These are phyloP conservation scores for Hydroisotoma schaefferi DNA, from an alignment of 2,888 invertebrate genomes.

Conservation along the genomic window DNA sequence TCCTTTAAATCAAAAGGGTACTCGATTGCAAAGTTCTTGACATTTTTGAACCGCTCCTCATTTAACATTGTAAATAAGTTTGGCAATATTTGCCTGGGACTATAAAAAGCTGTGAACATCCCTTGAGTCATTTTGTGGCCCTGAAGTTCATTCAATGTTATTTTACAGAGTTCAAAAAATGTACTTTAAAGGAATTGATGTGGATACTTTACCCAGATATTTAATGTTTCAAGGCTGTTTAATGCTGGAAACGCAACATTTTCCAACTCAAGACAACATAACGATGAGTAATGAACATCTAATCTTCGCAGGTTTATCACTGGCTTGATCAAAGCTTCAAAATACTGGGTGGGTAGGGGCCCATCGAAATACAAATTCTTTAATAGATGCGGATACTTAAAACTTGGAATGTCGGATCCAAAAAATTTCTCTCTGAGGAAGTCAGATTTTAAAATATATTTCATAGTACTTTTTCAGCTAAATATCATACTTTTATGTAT, in stretches of 20 bases:
- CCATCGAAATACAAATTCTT: constrained; percentile 27
- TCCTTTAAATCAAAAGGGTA: constrained; percentile 25
- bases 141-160: too few relatives aligned
- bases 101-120: constrained; percentile 16
- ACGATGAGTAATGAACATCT: constrained; percentile 23
- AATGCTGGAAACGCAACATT: background rate
- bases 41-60: constrained; percentile 10
- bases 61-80: constrained; percentile 15
- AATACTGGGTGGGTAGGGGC: constrained; percentile 18
- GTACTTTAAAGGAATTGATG: too few relatives aligned
- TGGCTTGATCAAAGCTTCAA: constrained; percentile 14
- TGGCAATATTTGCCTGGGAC: background rate
- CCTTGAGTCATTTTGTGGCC: constrained; percentile 26
- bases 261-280: constrained; percentile 5
- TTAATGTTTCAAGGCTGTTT: constrained; percentile 2
- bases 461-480: background rate
- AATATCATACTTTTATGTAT: background rate
- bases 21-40: constrained; percentile 17
- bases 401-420: constrained; percentile 12
- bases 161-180: too few relatives aligned
- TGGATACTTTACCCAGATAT: constrained; percentile 7
- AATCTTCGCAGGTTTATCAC: constrained; percentile 13
- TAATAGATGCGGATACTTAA: constrained; percentile 22
- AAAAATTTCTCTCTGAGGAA: constrained; percentile 13
- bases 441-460: constrained; percentile 1